Conservation (phyloP, 2,888 invertebrate genomes). For the Rhagophthalmus giganteus region DNA sequence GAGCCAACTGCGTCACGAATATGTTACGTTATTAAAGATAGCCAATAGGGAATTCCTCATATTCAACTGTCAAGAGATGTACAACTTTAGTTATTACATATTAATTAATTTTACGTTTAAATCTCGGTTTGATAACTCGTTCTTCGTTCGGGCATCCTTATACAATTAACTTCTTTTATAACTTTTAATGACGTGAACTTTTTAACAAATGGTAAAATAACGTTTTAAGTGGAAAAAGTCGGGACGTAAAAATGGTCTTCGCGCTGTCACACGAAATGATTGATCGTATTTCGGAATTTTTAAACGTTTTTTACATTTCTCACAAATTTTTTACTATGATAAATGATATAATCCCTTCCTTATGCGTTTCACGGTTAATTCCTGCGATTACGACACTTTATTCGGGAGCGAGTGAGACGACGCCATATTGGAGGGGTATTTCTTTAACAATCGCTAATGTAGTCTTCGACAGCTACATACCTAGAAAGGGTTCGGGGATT, state of each 20-base stretch:
- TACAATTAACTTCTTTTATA: slow-evolving; percentile 24
- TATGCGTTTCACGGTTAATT: not conserved
- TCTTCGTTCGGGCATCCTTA: slow-evolving; percentile 8
- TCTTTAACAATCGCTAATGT: not conserved
- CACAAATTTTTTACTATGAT: slow-evolving; percentile 37
- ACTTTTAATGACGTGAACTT: slow-evolving; percentile 18
- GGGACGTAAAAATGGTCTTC: slow-evolving; percentile 20
- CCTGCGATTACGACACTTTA: too few relatives aligned
- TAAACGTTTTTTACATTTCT: slow-evolving; percentile 38
- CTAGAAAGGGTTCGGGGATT: not conserved
- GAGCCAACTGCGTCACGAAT: not conserved
- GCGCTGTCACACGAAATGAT: slow-evolving; percentile 31
- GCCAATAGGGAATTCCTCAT: slow-evolving; percentile 10
- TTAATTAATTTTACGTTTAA: slow-evolving; percentile 24
- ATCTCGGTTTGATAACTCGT: slow-evolving; percentile 18
- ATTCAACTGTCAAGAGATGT: slow-evolving; percentile 5
- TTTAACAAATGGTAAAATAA: slow-evolving; percentile 27
- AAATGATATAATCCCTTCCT: slow-evolving; percentile 28
- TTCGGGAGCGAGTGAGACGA: not conserved
- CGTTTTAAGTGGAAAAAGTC: slow-evolving; percentile 26
- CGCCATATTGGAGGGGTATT: not conserved
- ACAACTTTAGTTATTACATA: slow-evolving; percentile 15
- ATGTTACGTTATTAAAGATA: slow-evolving; percentile 1
- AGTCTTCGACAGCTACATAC: not conserved
- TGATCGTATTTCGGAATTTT: slow-evolving; percentile 33